Evolutionary conservation across 2,888 invertebrate genomes (phyloP), one percentile per base, ranked within the genome.

Genomic region (Drosophila borealis): DNA sequence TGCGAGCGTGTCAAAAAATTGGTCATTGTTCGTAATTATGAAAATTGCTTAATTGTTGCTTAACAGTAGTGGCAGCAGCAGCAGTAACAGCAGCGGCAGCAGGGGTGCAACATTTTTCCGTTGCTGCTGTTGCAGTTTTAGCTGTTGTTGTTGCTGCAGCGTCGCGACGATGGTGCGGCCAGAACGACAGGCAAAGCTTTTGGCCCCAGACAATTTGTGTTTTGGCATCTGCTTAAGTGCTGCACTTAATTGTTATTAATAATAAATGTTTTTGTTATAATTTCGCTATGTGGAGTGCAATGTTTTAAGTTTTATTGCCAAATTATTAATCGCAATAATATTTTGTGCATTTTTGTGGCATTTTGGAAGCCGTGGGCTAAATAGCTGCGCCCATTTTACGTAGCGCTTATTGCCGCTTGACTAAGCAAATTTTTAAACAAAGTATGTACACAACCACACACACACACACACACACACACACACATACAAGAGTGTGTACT

Each of bases 11-110:
- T 86, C 86, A 86, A 86, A 86, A 86, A 89, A 87, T 81, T 86
- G 89, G 88, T 86, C 88, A 86, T 86, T 86, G 86, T 88, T 87
- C 78, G 89, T 87, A 87, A 87, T 87, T 87, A 89, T 89, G 79
- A 87, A 89, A 87, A 89, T 87, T 87, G 86, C 86, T 87, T 87
- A 87, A 87, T 87, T 89, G 88, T 88, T 87, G 82, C 88, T 81
- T 82, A 87, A 89, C 89, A 70, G 66, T 62, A 49, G 73, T 74
- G 75, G 76, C 70, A 79, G 73, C 62, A 68, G 55, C 70, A 70
- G 41, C 67, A 57, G 13, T 3, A 39, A 4, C 14, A 39, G 36
- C 60, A 45, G 49, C 69, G 55, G 4, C 46, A 45, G 10, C 44
- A 60, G 17, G 34, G 29, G 19, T 21, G 44, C 19, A 49, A 17